Evolutionary conservation across 2,888 invertebrate species (phyloP), one percentile per base, ranked within the genome.

Genomic region (Melanargia galathea): DNA sequence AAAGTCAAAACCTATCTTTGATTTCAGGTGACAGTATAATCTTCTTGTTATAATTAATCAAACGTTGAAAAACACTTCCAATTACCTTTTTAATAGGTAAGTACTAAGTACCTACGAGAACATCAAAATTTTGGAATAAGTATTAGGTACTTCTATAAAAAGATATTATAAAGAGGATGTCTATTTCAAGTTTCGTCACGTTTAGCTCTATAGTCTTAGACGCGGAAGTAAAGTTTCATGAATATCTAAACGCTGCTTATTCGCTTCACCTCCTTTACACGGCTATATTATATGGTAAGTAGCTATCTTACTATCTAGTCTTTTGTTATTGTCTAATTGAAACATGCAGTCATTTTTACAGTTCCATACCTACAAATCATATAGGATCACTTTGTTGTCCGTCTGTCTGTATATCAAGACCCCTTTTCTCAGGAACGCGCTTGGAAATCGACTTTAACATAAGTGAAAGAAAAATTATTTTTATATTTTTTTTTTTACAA

Each of bases 151-250:
- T 6, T 6, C 7, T 1, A 8, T 8, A 43, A 43, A 16, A 43
- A n/a, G n/a, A n/a, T n/a, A n/a, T n/a, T 43, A 43, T 43, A 43
- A 43, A 6, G 8, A 43, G 8, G 43, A 46, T 13, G 5, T 22
- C 52, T 35, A 33, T 33, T 35, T 33, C 52, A 4, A 52, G 20
- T 13, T 13, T 35, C 52, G 52, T 52, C 52, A 20, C 35, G 52
- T 35, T 52, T 13, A 35, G 13, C 33, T 20, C 2, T 20, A 48
- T 26, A 13, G 30, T 30, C 52, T 45, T 45, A 30, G 45, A 18
- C 45, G 30, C n/a, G 8, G 38, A 40, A 38, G 16, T 66, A 60
- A 56, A 62, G 62, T 67, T 67, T 62, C 64, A 67, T 67, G 66
- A 67, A 67, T 67, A 66, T 62, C 62, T 60, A 60, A 67, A 55